Base-by-base conservation (phyloP, 2,888 invertebrate genomes). In the Polydesmus complanatus region DNA sequence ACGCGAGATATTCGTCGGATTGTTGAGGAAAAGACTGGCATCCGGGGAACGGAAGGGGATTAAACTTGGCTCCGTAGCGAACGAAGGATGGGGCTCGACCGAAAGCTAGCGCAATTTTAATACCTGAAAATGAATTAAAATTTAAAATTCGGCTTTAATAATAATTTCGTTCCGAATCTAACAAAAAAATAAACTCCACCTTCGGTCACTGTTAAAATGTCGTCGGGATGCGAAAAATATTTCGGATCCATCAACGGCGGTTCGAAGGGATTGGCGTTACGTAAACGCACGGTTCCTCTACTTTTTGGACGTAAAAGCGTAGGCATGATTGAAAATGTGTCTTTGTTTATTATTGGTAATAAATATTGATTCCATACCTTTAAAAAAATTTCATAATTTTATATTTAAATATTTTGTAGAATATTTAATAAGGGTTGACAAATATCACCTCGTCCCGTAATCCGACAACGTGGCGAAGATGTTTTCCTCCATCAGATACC, bases 161-260 rank as follows among this genome's bases (percentile, higher is more conserved):
- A n/a, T n/a, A n/a, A n/a, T n/a, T n/a, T n/a, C n/a, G n/a, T n/a
- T n/a, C n/a, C n/a, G n/a, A n/a, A n/a, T n/a, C n/a, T n/a, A n/a
- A n/a, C n/a, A n/a, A n/a, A n/a, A n/a, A n/a, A n/a, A n/a, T n/a
- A n/a, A n/a, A n/a, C n/a, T n/a, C n/a, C n/a, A 70, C 70, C 90
- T 73, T 91, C 91, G 0, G 91, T 86, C n/a, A 92, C 75, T 0
- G 83, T 83, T 58, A 83, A 81, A 0, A 88, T 84, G 71, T 87
- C 91, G 61, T 80, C 72, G 0, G 86, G 84, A 72, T 92, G 83
- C 63, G 84, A 83, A 67, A 94, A 86, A 72, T 97, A 97, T 70
- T 95, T 91, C 1, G 96, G 89, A 73, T 96, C 83, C 72, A 97
- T 90, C 27, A 86, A 71, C 0, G 96, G 95, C 69, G 85, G 85